Evolutionary conservation across 1,140 invertebrate species (phyloP), one percentile per base, ranked within the genome.

Genomic region (Drosophila funebris): DNA sequence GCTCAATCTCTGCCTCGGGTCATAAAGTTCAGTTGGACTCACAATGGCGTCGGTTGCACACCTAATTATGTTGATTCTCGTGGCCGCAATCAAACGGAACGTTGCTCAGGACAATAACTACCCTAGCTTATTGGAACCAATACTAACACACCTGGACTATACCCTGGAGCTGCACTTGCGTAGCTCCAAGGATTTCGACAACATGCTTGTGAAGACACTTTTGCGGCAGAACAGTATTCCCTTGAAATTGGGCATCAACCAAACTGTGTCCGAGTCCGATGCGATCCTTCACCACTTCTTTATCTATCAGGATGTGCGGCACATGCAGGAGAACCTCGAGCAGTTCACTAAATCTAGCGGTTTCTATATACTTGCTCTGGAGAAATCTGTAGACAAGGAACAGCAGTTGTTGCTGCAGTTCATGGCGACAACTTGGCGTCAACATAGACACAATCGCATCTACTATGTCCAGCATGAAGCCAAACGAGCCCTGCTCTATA

Each of bases 41-140:
- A 77, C 69, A 72, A 85, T 85, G 82, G 39, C 66, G 53, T 22
- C 75, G 41, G 27, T 33, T 27, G 37, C 56, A 61, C 70, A 82
- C 39, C 43, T 88, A 69, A 82, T 85, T 75, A 78, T 87, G 74
- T 48, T 87, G 60, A 43, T 69, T 14, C 67, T 82, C 4, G 39
- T 81, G 73, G 61, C 43, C 0, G 20, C 33, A 46, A 14, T 48
- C 13, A 8, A 4, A 14, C 1, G 11, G 48, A 20, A 7, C 48
- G 24, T 4, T 2, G 62, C 41, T 33, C 71, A 76, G 33, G 36
- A 29, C 54, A 70, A 58, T 31, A 27, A 18, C 24, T 62, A 41
- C 39, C 27, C 24, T 7, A 39, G 20, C 0, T 14, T 82, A 0
- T 18, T 87, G 13, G 11, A 27, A 3, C 48, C 66, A 0, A 53